Conservation (phyloP, 2,113 vertebrate genomes). For the Furnarius figulus region DNA sequence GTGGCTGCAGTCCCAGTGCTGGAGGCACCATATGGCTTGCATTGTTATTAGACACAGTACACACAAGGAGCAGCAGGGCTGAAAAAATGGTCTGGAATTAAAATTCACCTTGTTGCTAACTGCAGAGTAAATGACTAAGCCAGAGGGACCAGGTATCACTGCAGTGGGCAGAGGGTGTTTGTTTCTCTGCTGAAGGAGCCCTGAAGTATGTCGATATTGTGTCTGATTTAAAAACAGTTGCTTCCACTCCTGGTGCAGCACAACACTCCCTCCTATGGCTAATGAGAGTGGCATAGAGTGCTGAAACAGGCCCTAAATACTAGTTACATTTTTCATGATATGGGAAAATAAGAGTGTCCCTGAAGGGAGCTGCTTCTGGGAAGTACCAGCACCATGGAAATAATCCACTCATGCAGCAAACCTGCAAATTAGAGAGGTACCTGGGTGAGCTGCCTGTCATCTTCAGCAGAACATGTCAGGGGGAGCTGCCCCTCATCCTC, state of each 20-base stretch:
- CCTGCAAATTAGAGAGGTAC: not conserved
- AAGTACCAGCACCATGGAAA: not conserved
- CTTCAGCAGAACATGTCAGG: not conserved
- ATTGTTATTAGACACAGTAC: not conserved
- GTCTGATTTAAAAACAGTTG: not conserved
- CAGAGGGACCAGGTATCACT: not conserved
- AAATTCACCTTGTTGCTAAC: conserved; percentile 50
- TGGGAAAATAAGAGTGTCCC: not conserved
- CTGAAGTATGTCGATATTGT: not conserved
- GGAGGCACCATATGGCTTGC: conserved; percentile 54
- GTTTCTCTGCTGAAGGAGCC: not conserved
- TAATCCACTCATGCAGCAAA: not conserved
- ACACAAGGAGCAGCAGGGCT: conserved; percentile 18
- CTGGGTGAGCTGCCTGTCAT: not conserved
- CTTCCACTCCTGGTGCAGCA: not conserved
- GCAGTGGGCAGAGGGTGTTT: not conserved
- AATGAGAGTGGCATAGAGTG: not conserved
- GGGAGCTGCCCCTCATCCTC: not conserved
- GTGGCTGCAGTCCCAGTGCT: conserved; percentile 35
- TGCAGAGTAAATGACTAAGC: conserved; percentile 12
- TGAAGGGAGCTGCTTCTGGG: not conserved
- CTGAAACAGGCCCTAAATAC: not conserved
- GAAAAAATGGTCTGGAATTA: conserved; percentile 17
- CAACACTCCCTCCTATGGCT: not conserved
- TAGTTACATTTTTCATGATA: not conserved